Evolutionary conservation across 2,888 invertebrate species (phyloP).

Genomic region (Arrhopalites spinosus): DNA sequence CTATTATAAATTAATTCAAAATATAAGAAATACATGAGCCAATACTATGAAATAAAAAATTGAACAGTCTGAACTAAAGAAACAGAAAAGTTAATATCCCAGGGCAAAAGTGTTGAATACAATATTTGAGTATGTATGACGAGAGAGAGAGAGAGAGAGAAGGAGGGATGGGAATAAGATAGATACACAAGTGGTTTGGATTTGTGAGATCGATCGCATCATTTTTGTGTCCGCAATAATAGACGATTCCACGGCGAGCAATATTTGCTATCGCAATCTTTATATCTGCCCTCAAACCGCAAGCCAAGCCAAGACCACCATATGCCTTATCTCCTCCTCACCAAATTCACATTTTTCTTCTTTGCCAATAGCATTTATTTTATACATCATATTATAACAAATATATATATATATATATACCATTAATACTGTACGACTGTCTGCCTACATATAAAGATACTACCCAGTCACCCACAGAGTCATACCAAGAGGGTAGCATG

Average conservation of each 20-base stretch:
- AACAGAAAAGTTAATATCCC: constrained; percentile 12
- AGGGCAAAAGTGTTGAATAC: constrained; percentile 19
- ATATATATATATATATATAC: not conserved
- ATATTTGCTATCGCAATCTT: constrained; percentile 43
- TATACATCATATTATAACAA: not conserved
- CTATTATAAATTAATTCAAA: too few species aligned
- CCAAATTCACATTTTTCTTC: constrained; percentile 14
- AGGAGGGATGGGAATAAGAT: constrained; percentile 9
- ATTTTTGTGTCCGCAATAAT: constrained; percentile 48
- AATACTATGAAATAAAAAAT: too few species aligned
- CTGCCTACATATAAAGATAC: too few species aligned
- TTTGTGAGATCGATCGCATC: constrained; percentile 49
- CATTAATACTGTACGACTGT: not conserved
- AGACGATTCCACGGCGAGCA: constrained; percentile 47
- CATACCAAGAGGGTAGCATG: too few species aligned
- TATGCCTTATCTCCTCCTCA: constrained; percentile 38
- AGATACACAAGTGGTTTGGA: constrained; percentile 4
- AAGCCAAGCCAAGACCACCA: constrained; percentile 29
- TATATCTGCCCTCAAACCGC: constrained; percentile 53
- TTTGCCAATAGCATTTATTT: constrained; percentile 12
- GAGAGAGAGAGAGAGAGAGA: not conserved
- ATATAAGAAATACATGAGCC: too few species aligned
- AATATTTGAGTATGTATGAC: not conserved
- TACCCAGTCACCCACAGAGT: too few species aligned
- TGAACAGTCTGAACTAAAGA: not conserved